phyloP scores from a whole-genome alignment of 2,113 vertebrate genomes.

The Orcinus orca region DNA sequence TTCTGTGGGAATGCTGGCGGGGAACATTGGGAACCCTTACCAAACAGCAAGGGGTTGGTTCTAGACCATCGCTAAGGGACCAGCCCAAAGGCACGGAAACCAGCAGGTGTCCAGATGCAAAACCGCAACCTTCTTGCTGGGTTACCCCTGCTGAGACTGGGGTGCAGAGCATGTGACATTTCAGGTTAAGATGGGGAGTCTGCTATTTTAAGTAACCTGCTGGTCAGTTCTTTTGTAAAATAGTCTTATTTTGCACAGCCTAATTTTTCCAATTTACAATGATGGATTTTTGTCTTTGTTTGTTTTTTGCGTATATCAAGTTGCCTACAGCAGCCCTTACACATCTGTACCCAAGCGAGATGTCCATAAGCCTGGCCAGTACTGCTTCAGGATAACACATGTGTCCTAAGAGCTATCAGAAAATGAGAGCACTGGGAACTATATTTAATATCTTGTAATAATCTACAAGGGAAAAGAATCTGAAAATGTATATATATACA shows the following conservation, averaged over 20 bases:
- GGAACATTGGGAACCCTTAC: not conserved
- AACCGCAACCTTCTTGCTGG: accelerated
- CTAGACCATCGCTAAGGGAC: not conserved
- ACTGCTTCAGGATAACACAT: not conserved
- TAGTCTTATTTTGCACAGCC: not conserved
- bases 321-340: not conserved
- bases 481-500: not conserved
- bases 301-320: no score
- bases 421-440: not conserved
- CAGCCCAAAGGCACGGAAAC: not conserved
- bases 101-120: not conserved
- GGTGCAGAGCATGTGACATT: accelerated
- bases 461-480: not conserved
- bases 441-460: not conserved
- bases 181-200: accelerated
- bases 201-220: not conserved
- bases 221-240: not conserved
- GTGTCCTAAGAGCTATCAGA: not conserved
- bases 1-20: not conserved
- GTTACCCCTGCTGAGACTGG: accelerated
- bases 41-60: not conserved
- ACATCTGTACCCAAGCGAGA: not conserved
- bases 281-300: not conserved
- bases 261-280: not conserved
- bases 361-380: not conserved